Conservation (phyloP, 2,797 vertebrate genomes). For the Psittacula echo region DNA sequence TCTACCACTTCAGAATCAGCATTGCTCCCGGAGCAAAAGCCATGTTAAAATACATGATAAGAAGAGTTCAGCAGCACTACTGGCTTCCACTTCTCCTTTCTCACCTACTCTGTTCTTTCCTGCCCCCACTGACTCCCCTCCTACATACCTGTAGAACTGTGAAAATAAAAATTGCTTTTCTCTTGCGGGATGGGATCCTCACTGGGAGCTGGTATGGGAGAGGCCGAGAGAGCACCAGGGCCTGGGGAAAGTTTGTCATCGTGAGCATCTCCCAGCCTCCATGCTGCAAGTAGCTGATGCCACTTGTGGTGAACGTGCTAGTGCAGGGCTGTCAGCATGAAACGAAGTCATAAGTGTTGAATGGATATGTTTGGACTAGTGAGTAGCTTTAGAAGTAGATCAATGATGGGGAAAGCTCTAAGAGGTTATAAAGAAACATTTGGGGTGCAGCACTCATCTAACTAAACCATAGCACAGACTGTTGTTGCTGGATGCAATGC, state of each 20-base stretch:
- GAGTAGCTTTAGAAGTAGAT: background rate
- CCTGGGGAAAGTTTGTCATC: fast-evolving
- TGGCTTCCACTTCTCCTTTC: background rate
- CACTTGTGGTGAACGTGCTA: fast-evolving
- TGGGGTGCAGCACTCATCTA: background rate
- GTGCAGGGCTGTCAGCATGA: too few species aligned
- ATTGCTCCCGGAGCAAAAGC: background rate
- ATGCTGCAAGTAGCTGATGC: background rate
- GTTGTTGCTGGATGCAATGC: background rate
- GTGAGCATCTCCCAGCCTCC: background rate
- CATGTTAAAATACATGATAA: background rate
- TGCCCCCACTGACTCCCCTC: background rate
- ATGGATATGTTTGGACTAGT: fast-evolving
- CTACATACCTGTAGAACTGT: background rate
- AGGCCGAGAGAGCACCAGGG: background rate
- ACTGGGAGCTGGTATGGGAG: fast-evolving
- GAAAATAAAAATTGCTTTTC: background rate
- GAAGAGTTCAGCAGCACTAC: background rate
- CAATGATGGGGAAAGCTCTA: background rate
- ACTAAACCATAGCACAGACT: background rate
- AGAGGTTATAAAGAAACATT: background rate
- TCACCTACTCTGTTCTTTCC: background rate
- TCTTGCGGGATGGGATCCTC: background rate
- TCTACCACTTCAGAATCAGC: background rate
- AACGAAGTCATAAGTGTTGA: background rate